These are phyloP conservation scores for Xerus inauris DNA, from an alignment of 2,113 vertebrate species.

Conservation along the genomic window DNA sequence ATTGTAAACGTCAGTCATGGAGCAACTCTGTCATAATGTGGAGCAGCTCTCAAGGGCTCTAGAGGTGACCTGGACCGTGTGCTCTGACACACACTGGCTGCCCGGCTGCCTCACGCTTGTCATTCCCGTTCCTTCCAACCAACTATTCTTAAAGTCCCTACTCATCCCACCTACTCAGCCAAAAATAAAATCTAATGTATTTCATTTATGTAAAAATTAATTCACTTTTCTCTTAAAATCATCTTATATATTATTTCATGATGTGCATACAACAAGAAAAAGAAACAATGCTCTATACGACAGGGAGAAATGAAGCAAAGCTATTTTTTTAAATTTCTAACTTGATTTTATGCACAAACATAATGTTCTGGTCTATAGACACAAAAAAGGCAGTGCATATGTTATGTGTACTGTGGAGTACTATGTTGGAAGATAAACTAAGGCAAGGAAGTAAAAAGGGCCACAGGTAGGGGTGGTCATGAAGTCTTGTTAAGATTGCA, in stretches of 20 bases:
- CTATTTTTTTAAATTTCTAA: background rate
- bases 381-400: background rate
- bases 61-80: background rate
- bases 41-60: constrained; percentile 8
- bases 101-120: background rate
- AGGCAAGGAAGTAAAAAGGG: background rate
- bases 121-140: background rate
- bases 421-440: background rate
- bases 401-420: background rate
- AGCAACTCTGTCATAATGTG: background rate
- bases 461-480: background rate
- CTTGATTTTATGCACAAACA: background rate
- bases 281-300: background rate
- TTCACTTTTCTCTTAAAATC: background rate
- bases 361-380: background rate
- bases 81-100: background rate
- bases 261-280: background rate
- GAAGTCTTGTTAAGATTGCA: background rate
- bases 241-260: background rate
- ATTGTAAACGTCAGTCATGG: constrained; percentile 41
- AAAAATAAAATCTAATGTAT: background rate
- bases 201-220: background rate
- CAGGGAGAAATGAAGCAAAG: background rate
- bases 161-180: background rate
- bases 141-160: background rate